Evolutionary conservation across 2,797 vertebrate genomes (phyloP), one percentile per base, ranked within the genome.

Genomic region (Paedocypris micromegethes): DNA sequence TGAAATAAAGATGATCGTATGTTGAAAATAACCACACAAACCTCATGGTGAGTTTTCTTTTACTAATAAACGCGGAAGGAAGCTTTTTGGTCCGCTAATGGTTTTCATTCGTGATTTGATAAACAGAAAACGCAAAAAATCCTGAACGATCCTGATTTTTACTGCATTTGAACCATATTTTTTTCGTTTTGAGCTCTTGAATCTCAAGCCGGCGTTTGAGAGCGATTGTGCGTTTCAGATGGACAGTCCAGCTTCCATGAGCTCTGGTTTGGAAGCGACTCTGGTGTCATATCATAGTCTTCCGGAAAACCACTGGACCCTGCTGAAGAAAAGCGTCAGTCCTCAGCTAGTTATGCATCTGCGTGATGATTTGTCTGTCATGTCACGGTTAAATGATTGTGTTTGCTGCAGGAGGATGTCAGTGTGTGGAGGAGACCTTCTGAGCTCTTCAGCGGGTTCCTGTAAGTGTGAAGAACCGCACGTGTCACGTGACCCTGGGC

Each of bases 371-470:
- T 59, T 43, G 46, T 52, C 3, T 53, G 45, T 61, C 37, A 23
- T 23, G 23, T 23, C 23, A 23, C 9, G n/a, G 6, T 7, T 44
- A 37, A 9, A 59, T 37, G 0, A 42, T 43, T 57, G 5, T 83
- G 75, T 64, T 58, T 70, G 80, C 79, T 84, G n/a, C 80, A 93
- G 92, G 91, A 88, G 83, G 89, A 91, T 78, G 88, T 89, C 64
- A 89, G 82, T 2, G 89, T 92, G 53, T 93, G 92, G 92, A 85
- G 86, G 77, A 93, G 89, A 74, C 86, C 88, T 0, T 93, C 92
- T 7, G 83, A 88, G 64, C 90, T 92, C 79, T 93, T 93, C 83
- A 85, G 69, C 75, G 92, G 92, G 52, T 91, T 85, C 68, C 89
- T 93, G 92, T 93, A 86, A 92, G 92, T 90, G 54, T 68, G 6